A percentile compares a stretch with the other conserved stretches of the same genome.
phyloP scores from a whole-genome alignment of 2,113 vertebrate genomes.

The Microtus ochrogaster region DNA sequence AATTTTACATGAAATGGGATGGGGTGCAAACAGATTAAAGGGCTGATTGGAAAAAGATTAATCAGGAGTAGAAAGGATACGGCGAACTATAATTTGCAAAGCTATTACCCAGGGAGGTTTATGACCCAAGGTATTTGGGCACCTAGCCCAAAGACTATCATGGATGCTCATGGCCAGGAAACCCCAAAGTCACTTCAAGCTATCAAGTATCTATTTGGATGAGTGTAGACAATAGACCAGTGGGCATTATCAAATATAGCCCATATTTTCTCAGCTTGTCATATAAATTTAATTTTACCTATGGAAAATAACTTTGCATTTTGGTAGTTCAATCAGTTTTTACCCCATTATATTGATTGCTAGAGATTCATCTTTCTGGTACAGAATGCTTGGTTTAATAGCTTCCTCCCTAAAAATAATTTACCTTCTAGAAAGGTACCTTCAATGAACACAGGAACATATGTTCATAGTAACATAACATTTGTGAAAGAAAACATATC shows the following conservation, averaged over 20 bases:
- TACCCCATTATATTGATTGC: constrained; percentile 11
- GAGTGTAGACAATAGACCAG: not conserved
- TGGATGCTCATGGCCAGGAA: not conserved
- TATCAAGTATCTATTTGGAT: not conserved
- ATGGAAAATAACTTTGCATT: constrained; percentile 10
- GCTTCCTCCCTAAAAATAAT: not conserved
- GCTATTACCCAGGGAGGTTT: not conserved
- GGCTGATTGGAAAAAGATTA: not conserved
- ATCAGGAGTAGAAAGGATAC: not conserved
- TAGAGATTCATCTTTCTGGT: not conserved
- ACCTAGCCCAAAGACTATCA: not conserved
- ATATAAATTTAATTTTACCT: constrained; percentile 47
- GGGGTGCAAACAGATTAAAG: not conserved
- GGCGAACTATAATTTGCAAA: not conserved
- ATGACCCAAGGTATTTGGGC: not conserved
- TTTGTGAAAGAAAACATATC: not conserved
- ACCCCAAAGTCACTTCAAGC: not conserved
- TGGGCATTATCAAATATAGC: not conserved
- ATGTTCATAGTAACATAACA: constrained; percentile 29
- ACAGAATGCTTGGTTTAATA: not conserved
- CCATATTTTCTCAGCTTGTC: not conserved
- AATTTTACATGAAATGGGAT: not conserved
- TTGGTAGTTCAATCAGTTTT: not conserved
- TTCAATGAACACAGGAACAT: not conserved
- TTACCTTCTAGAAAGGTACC: not conserved